Evolutionary conservation across 2,797 vertebrate genomes (phyloP).

Genomic region (Liparis tanakae): DNA sequence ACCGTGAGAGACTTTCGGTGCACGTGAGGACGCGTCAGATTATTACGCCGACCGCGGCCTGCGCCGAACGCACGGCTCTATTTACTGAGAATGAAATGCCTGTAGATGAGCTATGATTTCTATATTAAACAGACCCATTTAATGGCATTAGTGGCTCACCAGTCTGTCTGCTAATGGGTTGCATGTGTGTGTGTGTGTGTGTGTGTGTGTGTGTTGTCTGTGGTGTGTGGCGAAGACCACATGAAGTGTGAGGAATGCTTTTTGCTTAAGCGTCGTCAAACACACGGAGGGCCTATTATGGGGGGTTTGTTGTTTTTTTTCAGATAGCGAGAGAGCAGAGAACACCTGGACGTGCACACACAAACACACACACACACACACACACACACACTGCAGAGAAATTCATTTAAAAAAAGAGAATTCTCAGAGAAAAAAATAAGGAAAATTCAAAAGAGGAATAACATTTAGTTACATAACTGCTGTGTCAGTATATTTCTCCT

Average conservation of each 20-base stretch:
- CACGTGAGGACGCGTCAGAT: slow-evolving; percentile 41
- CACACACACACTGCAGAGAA: slow-evolving; percentile 27
- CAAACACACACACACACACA: slow-evolving; percentile 20
- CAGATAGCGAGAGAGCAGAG: slow-evolving; percentile 59
- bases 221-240: slow-evolving; percentile 20
- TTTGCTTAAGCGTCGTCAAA: slow-evolving; percentile 56
- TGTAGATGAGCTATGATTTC: slow-evolving; percentile 10
- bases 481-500: slow-evolving; percentile 35
- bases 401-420: slow-evolving; percentile 43
- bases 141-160: slow-evolving; percentile 21
- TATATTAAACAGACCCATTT: slow-evolving; percentile 27
- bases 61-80: slow-evolving; percentile 2
- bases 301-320: slow-evolving; percentile 67
- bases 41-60: slow-evolving; percentile 17
- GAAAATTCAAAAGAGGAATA: slow-evolving; percentile 36
- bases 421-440: no score
- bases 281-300: slow-evolving; percentile 62
- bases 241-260: slow-evolving; percentile 67
- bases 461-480: slow-evolving; percentile 52
- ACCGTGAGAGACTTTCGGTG: slow-evolving; percentile 46
- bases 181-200: neutral
- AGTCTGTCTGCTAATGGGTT: slow-evolving; percentile 35
- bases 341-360: slow-evolving; percentile 27
- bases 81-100: slow-evolving; percentile 14
- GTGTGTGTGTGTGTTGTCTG: no score